Base-by-base conservation (phyloP, 2,113 vertebrate species). In the Tichodroma muraria region DNA sequence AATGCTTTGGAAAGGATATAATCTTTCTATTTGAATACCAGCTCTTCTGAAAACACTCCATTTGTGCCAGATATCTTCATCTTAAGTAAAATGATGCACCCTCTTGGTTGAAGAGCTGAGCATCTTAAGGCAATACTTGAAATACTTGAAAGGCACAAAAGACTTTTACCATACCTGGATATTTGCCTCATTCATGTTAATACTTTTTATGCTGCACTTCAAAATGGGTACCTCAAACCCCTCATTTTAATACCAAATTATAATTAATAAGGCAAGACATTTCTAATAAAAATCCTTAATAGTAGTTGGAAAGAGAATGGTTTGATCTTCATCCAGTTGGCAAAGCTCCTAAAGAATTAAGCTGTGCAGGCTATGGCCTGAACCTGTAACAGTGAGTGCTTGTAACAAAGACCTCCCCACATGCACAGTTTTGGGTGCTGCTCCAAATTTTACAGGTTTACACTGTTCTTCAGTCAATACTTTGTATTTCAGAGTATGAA, bases 281-380 rank as follows among this genome's bases (percentile, higher is more conserved):
- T 93, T 89, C 71, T 95, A 90, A 96, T 80, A 93, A 82, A 70
- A 89, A 52, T 65, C 33, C 22, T 37, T 66, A 90, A 88, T 71
- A 95, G 53, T 21, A 92, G 80, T 17, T 96, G 56, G 72, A 94
- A 90, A 91, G 63, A 89, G 8, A 23, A 38, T 47, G 24, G 78
- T 83, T 91, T 95, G 85, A 90, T 96, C 82, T 64, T 78, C 71
- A 59, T 90, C 90, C 93, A 91, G 20, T 3, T 96, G 93, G 93
- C 68, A 85, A 86, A 85, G 10, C 40, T 93, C 82, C 59, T 83
- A n/a, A 69, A 31, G 84, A 85, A 70, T 54, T 89, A 50, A 80
- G 59, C 23, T 64, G 35, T 57, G 35, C 53, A 93, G 78, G 83
- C 70, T 31, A 42, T 0, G 3, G 69, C 66, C 82, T 94, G 79